Conservation (phyloP, 1,140 invertebrate genomes). For the Agraylea sexmaculata region DNA sequence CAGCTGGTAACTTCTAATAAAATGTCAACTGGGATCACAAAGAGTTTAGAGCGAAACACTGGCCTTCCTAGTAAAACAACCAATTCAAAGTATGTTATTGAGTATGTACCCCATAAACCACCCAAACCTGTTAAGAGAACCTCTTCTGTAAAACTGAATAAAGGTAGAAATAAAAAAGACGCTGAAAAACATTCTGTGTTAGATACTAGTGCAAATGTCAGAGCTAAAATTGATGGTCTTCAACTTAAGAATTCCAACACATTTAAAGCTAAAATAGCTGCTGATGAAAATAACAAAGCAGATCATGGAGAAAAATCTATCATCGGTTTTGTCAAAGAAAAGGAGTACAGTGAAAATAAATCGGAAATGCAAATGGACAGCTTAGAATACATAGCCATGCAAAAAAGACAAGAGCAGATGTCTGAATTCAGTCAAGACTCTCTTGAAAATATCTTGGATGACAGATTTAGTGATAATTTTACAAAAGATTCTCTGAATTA, state of each 20-base stretch:
- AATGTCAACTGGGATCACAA: constrained; percentile 28
- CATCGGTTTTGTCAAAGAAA: constrained; percentile 45
- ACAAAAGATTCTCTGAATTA: constrained; percentile 33
- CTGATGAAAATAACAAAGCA: constrained; percentile 6
- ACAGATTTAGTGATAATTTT: constrained; percentile 28
- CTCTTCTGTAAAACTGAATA: constrained; percentile 37
- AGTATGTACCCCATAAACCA: constrained; percentile 46
- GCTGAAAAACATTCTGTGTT: constrained; percentile 18
- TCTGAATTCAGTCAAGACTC: constrained; percentile 39
- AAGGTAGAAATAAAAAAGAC: constrained; percentile 27
- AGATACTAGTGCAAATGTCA: constrained; percentile 32
- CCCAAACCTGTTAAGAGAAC: constrained; percentile 40
- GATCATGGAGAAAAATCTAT: constrained; percentile 40
- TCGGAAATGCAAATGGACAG: constrained; percentile 45
- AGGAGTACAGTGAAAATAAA: constrained; percentile 45
- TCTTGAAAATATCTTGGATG: constrained; percentile 34
- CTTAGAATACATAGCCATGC: constrained; percentile 42
- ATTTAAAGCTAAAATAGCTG: constrained; percentile 8
- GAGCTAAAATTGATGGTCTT: constrained; percentile 38
- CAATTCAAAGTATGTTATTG: constrained; percentile 39
- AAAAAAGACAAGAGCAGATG: constrained; percentile 32
- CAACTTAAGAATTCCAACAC: constrained; percentile 31
- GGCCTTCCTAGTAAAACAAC: constrained; percentile 34
- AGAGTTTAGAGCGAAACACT: constrained; percentile 42
- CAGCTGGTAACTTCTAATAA: constrained; percentile 25